Percentiles rank a stretch among this genome's conserved stretches.
Evolutionary conservation across 2,797 vertebrate genomes (phyloP).

Genomic region (Trachops cirrhosus): DNA sequence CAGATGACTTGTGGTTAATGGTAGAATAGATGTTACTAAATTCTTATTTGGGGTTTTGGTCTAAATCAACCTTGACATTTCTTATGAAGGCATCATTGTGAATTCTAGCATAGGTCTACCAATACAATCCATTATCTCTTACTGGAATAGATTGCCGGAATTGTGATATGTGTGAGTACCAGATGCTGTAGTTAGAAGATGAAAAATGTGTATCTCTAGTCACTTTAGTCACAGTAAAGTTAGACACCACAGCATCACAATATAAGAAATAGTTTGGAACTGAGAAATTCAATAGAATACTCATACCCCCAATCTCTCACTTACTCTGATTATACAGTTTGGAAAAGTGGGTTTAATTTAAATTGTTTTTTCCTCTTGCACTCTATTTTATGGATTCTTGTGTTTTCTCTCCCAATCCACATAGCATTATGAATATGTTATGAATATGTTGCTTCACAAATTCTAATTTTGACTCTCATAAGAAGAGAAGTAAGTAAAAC

Average conservation of each 20-base stretch:
- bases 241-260: not conserved
- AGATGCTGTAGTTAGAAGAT: not conserved
- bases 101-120: not conserved
- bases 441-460: not conserved
- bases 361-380: not conserved
- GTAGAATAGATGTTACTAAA: not conserved
- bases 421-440: not conserved
- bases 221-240: not conserved
- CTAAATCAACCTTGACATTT: conserved; percentile 11
- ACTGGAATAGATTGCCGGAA: not conserved
- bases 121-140: not conserved
- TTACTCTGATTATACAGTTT: not conserved
- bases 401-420: not conserved
- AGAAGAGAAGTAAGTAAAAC: not conserved
- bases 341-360: not conserved
- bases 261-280: not conserved
- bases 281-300: not conserved
- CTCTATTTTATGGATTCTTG: not conserved
- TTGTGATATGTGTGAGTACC: not conserved
- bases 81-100: not conserved
- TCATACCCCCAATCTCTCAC: not conserved
- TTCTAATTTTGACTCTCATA: not conserved
- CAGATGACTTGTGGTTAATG: not conserved
- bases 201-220: not conserved
- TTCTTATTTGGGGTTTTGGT: not conserved